Conservation (phyloP, 2,113 vertebrate genomes). For the Cyanoramphus novaezelandiae region DNA sequence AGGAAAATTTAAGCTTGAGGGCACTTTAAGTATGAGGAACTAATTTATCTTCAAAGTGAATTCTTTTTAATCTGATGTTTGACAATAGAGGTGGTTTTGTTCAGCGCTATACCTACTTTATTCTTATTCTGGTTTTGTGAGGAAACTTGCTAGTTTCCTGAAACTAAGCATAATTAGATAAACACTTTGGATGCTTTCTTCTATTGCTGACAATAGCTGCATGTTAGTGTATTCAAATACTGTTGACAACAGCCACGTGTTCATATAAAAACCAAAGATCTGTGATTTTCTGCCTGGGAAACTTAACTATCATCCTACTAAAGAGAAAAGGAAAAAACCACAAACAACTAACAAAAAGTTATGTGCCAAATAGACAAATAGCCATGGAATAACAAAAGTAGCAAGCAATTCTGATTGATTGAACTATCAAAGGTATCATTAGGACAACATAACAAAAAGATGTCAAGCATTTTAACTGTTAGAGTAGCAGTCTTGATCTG, state of each 20-base stretch:
- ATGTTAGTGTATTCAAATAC: neutral
- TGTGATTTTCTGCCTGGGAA: neutral
- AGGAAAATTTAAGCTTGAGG: neutral
- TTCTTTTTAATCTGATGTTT: neutral
- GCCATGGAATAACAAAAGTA: neutral
- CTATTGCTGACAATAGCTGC: neutral
- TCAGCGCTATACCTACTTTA: neutral
- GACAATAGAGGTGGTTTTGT: neutral
- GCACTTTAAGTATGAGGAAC: neutral
- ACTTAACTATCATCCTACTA: neutral
- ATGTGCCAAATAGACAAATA: neutral
- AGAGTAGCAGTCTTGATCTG: neutral
- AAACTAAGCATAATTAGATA: neutral
- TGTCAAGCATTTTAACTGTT: neutral
- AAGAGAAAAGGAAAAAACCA: fast-evolving
- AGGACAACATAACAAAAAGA: neutral
- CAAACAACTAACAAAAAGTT: neutral
- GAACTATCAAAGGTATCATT: neutral
- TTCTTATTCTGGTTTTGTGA: neutral
- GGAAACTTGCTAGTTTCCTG: neutral
- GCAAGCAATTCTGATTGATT: neutral
- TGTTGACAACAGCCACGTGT: neutral
- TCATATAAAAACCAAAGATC: neutral
- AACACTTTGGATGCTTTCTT: neutral
- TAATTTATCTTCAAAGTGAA: neutral